A percentile compares a stretch with the other conserved stretches of the same genome.
Conservation (phyloP, 2,888 invertebrate species). For the Cantharis rustica region DNA sequence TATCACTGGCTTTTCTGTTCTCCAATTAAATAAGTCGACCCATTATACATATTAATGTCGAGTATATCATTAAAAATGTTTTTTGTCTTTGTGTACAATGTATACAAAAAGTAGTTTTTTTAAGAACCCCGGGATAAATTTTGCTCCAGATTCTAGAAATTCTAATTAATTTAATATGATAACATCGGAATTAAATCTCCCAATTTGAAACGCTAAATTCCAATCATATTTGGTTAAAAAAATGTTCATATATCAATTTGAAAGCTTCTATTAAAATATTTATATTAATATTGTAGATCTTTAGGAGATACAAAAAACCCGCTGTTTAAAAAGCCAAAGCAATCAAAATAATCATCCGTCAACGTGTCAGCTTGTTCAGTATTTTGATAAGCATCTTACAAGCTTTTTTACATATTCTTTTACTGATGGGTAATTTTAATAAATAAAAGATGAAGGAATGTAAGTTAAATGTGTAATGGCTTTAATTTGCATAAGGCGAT, state of each 20-base stretch:
- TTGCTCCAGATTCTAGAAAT: not conserved
- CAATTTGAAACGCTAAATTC: not conserved
- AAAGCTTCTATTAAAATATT: not conserved
- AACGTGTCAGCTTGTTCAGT: constrained; percentile 42
- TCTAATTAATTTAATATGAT: too few relatives aligned
- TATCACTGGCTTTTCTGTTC: not conserved
- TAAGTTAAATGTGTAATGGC: constrained; percentile 14
- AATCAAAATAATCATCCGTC: constrained; percentile 41
- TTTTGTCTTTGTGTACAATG: not conserved
- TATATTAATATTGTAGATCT: not conserved
- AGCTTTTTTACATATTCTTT: constrained; percentile 19
- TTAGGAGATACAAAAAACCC: constrained; percentile 11
- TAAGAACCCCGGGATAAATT: not conserved
- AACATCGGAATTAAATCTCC: not conserved
- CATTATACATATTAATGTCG: not conserved
- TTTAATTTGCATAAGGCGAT: constrained; percentile 9
- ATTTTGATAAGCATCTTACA: constrained; percentile 39
- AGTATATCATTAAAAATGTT: not conserved
- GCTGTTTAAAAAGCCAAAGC: constrained; percentile 25
- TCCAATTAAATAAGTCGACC: not conserved
- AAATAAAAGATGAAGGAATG: constrained; percentile 19
- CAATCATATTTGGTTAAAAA: not conserved
- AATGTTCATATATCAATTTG: not conserved
- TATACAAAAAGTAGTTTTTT: not conserved
- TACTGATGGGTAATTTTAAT: constrained; percentile 13